These are phyloP conservation scores for Heliconius charithonia DNA, from an alignment of 2,888 invertebrate species.

Conservation along the genomic window DNA sequence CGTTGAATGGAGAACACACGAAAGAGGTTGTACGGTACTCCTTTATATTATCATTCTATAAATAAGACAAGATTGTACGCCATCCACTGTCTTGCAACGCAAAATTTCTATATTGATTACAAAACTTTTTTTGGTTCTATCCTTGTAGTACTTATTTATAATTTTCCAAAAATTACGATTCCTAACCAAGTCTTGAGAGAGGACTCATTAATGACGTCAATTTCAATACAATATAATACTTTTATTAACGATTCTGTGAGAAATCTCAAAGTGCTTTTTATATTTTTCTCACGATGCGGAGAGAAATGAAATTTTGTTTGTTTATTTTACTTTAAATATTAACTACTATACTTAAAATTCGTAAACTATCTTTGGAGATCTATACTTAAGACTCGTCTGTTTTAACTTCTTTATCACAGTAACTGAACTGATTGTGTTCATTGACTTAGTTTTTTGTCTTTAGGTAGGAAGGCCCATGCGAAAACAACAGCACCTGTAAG, in stretches of 20 bases:
- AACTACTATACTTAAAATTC: too few species aligned
- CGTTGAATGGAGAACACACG: too few species aligned
- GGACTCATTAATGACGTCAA: background rate
- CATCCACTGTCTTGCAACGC: too few species aligned
- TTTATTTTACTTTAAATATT: too few species aligned
- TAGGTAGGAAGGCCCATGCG: slow-evolving; percentile 69
- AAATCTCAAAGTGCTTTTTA: background rate
- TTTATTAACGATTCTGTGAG: background rate
- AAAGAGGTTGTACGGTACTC: too few species aligned
- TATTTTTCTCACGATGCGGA: background rate
- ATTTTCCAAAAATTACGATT: too few species aligned
- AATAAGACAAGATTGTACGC: too few species aligned
- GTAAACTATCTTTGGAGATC: slow-evolving; percentile 5
- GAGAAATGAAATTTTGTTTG: too few species aligned
- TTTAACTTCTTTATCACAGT: slow-evolving; percentile 9
- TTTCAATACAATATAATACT: background rate
- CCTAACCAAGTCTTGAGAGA: background rate
- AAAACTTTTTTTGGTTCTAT: too few species aligned
- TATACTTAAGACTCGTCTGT: background rate
- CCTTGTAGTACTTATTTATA: too few species aligned
- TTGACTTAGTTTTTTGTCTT: slow-evolving; percentile 60
- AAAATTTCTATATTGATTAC: too few species aligned
- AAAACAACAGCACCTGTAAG: slow-evolving; percentile 67
- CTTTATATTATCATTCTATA: too few species aligned
- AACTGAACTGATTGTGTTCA: slow-evolving; percentile 37